Base-by-base conservation (phyloP, 1,140 invertebrate genomes). In the Trachymyrmex cornetzi region DNA sequence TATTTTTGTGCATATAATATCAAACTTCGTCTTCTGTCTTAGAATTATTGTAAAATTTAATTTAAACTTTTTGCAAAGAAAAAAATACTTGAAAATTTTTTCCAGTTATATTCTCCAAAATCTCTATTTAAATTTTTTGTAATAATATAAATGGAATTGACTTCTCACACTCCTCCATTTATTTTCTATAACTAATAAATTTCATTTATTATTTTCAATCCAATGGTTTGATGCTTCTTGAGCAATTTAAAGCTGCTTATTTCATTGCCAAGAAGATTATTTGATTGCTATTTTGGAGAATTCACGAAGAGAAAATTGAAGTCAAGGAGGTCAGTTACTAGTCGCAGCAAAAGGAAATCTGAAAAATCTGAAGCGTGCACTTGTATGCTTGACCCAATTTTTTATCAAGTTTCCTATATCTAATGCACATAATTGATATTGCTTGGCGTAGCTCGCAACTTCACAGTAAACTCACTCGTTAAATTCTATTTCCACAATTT, bases 1-100 rank as follows among this genome's bases (percentile, higher is more conserved):
- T 71, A 87, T 24, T 66, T 57, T 84, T 67, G 11, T 67, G 16
- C n/a, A 74, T 50, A 27, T 34, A 72, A 67, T 4, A 87, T 44
- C 14, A 3, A 66, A 38, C 7, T 48, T 48, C 4, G 1, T 66
- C 3, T 80, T 44, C 48, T 64, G 22, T 79, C 9, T 67, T 11
- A 38, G 11, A 67, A 67, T 57, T 38, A 66, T 38, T 22, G n/a
- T 16, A 72, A 72, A 30, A 72, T 53, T 69, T 69, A 16, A 69
- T 67, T 38, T 22, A 50, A 71, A 48, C 16, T 48, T 27, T 2
- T 9, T 48, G 12, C 0, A 53, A 72, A 72, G 0, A 72, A n/a
- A n/a, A n/a, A n/a, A n/a, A n/a, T n/a, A 27, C 14, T 11, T 24
- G 6, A 24, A 16, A 50, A 27, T 27, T 53, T 4, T 53, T 22